A percentile compares a stretch with the other conserved stretches of the same genome.
These are phyloP conservation scores for Prosopocoilus inquinatus DNA, from an alignment of 2,888 invertebrate species.

Conservation along the genomic window DNA sequence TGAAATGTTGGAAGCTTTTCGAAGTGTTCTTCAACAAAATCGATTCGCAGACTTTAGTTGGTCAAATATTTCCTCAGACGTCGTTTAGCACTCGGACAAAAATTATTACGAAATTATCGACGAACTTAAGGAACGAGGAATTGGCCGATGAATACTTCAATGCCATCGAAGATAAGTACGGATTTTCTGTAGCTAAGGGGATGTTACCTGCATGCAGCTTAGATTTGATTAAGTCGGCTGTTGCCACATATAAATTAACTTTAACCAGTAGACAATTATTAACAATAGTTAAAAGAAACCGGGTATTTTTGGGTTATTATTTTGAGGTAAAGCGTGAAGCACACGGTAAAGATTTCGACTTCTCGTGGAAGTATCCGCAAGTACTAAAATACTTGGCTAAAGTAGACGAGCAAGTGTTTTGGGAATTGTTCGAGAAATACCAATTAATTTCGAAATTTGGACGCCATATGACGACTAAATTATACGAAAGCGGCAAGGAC, in stretches of 20 bases:
- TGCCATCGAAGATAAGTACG: conserved; percentile 19
- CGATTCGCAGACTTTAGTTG: conserved; percentile 11
- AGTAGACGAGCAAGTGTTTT: conserved; percentile 12
- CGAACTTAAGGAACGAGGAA: conserved; percentile 12
- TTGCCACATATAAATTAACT: conserved; percentile 14
- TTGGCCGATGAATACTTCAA: conserved; percentile 17
- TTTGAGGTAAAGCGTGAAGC: conserved; percentile 6
- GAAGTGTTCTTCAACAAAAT: conserved; percentile 14
- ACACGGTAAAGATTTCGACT: not conserved
- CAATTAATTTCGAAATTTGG: conserved; percentile 10
- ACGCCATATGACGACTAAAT: conserved; percentile 14
- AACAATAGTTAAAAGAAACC: conserved; percentile 15
- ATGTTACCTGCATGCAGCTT: conserved; percentile 17
- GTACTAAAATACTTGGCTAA: conserved; percentile 12
- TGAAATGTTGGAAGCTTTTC: conserved; percentile 23
- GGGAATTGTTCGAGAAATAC: conserved; percentile 13
- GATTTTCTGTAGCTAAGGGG: conserved; percentile 19
- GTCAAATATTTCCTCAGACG: conserved; percentile 13
- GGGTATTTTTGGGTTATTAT: conserved; percentile 10
- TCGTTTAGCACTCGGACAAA: conserved; percentile 8
- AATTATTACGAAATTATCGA: too few species aligned
- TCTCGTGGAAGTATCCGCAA: not conserved
- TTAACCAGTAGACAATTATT: conserved; percentile 14
- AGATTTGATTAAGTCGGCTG: conserved; percentile 10
- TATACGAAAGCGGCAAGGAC: conserved; percentile 10